Percentiles rank a stretch among this genome's conserved stretches.
These are phyloP conservation scores for Hoplias malabaricus DNA, from an alignment of 2,113 vertebrate genomes.

Conservation along the genomic window DNA sequence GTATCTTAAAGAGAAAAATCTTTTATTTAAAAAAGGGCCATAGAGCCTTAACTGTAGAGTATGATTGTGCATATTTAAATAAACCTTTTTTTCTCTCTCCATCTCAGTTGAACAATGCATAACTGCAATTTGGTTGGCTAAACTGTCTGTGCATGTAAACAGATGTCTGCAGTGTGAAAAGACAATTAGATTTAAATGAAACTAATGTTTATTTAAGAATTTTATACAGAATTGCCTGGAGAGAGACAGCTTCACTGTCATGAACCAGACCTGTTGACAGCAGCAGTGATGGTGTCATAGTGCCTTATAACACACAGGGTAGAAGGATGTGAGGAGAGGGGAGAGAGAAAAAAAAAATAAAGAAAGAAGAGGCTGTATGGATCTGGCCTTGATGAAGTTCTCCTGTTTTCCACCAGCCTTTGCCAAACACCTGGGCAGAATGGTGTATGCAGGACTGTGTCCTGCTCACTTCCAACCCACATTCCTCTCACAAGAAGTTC, in stretches of 20 bases:
- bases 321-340: slow-evolving; percentile 13
- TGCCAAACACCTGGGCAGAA: not conserved
- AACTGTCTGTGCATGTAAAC: not conserved
- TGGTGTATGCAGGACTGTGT: not conserved
- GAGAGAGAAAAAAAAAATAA: not conserved
- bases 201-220: slow-evolving; percentile 68
- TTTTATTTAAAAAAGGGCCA: no score
- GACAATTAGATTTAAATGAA: slow-evolving; percentile 49
- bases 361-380: not conserved
- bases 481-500: slow-evolving; percentile 5
- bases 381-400: not conserved
- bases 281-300: slow-evolving; percentile 60
- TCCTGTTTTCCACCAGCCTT: not conserved
- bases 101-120: no score
- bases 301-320: slow-evolving; percentile 35
- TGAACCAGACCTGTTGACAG: slow-evolving; percentile 49
- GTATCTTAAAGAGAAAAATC: no score
- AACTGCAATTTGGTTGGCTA: no score
- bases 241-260: slow-evolving; percentile 26
- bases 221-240: slow-evolving; percentile 53
- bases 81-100: no score
- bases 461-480: not conserved
- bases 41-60: no score
- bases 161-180: not conserved
- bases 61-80: no score